These are phyloP conservation scores for Genyomyrus donnyi DNA, from an alignment of 2,113 vertebrate genomes.

Conservation along the genomic window DNA sequence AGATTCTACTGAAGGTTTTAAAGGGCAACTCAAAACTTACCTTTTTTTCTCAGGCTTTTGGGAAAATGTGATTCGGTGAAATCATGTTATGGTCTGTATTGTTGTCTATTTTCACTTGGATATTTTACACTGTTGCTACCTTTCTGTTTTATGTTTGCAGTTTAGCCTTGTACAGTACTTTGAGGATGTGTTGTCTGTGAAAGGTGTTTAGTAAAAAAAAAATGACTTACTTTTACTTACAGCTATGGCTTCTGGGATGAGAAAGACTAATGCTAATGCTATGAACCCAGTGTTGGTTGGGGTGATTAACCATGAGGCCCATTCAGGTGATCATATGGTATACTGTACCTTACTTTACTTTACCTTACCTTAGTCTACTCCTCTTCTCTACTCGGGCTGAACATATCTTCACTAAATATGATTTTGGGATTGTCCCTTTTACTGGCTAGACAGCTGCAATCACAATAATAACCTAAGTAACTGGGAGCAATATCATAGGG, in stretches of 20 bases:
- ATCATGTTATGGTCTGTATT: neutral
- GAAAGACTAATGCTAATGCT: neutral
- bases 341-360: neutral
- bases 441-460: neutral
- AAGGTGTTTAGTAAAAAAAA: neutral
- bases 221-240: neutral
- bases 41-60: neutral
- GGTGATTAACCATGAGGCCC: neutral
- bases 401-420: neutral
- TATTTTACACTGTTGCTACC: neutral
- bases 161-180: neutral
- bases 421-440: neutral
- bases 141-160: neutral
- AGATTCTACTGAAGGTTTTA: neutral
- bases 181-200: neutral
- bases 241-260: neutral
- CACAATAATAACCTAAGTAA: neutral
- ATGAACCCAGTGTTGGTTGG: neutral
- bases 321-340: neutral
- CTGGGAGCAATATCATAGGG: neutral
- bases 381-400: neutral
- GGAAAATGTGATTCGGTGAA: neutral
- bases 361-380: neutral
- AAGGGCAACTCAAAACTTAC: neutral
- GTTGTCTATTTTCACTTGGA: neutral